A percentile compares a stretch with the other conserved stretches of the same genome.
These are phyloP conservation scores for Sinocyclocheilus anshuiensis DNA, from an alignment of 2,113 vertebrate genomes.

Conservation along the genomic window DNA sequence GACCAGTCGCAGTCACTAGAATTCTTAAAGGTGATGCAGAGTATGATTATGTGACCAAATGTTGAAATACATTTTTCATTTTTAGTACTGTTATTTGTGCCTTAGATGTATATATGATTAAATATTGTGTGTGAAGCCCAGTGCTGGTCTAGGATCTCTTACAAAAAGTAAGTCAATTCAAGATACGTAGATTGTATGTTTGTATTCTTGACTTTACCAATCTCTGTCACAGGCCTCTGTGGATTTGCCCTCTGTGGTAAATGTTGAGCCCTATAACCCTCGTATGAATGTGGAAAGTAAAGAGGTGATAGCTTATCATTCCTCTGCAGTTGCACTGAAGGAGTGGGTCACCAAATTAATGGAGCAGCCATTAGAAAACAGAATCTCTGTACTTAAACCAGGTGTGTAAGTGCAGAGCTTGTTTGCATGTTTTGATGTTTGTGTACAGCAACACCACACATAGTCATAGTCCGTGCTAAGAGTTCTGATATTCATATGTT, in stretches of 20 bases:
- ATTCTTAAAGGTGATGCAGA: conserved; percentile 86
- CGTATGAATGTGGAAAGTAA: conserved; percentile 69
- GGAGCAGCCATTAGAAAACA: conserved; percentile 63
- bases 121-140: background rate
- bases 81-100: background rate
- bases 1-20: conserved; percentile 71
- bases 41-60: background rate
- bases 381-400: conserved; percentile 55
- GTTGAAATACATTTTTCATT: background rate
- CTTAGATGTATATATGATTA: background rate
- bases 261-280: conserved; percentile 67
- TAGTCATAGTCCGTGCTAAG: background rate
- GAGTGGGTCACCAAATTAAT: conserved; percentile 62
- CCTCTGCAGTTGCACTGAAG: conserved; percentile 61
- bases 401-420: conserved; percentile 53
- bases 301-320: conserved; percentile 55
- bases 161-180: background rate
- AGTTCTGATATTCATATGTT: conserved; percentile 29
- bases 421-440: background rate
- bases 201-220: background rate
- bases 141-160: background rate
- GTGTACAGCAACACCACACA: background rate
- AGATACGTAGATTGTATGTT: background rate
- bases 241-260: conserved; percentile 62
- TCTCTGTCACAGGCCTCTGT: conserved; percentile 62